Evolutionary conservation across 2,888 invertebrate species (phyloP), one percentile per base, ranked within the genome.

Genomic region (Philonicus albiceps): DNA sequence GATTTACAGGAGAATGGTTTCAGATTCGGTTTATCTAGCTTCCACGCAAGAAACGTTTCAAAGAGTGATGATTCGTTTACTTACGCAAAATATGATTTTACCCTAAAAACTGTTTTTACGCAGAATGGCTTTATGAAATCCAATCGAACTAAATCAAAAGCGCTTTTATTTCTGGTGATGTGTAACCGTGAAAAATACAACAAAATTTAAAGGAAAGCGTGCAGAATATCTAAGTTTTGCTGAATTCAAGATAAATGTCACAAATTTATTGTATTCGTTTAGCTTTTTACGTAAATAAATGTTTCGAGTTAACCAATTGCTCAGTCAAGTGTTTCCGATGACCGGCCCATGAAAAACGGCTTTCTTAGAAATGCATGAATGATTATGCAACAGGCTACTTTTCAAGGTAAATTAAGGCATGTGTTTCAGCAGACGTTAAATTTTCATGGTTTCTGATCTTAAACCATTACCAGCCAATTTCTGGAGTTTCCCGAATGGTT

Each of bases 121-220:
- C 64, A 27, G 64, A 27, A 64, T 64, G 64, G 22, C 64, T 22
- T 64, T 64, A 64, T 27, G 3, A 64, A 64, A 27, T 64, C 22
- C 64, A 64, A 64, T 64, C 13, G 22, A 78, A 78, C 78, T 78
- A 78, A 76, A 37, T 76, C 13, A 37, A 78, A 78, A 78, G 78
- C 78, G 16, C 16, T 78, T 78, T 55, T 37, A 8, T 43, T 78
- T 37, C 49, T 49, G 43, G 49, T 78, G 78, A 78, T 78, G 43
- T 43, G 49, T 78, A 49, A 30, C 49, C 49, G 78, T 78, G 78
- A 78, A 49, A 43, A 78, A 30, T 78, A 78, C 78, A 78, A 78
- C 78, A 49, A 49, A 78, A 78, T 31, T 30, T 27, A 78, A 76
- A 53, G 78, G 78, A 78, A 78, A 78, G 78, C 78, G 78, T 78